Conservation (phyloP, 2,797 vertebrate genomes). For the Setipinna tenuifilis region DNA sequence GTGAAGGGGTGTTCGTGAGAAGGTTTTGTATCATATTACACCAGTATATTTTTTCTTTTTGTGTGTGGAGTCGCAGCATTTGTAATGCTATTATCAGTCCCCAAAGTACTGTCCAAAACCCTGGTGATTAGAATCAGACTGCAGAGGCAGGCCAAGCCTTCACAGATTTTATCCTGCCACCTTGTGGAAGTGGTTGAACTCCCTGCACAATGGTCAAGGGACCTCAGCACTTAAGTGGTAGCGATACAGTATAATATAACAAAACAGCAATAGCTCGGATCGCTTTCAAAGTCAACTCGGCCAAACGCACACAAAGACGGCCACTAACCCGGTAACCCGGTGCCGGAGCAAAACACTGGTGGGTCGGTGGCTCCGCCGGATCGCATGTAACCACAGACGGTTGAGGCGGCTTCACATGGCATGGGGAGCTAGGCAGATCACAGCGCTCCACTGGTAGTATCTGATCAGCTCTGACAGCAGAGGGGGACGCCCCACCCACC, state of each 20-base stretch:
- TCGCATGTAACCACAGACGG: slow-evolving; percentile 46
- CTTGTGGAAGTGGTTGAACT: slow-evolving; percentile 53
- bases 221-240: slow-evolving; percentile 9
- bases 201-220: neutral
- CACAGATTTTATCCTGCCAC: slow-evolving; percentile 52
- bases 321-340: neutral
- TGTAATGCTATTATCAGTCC: neutral
- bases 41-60: neutral
- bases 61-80: neutral
- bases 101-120: neutral
- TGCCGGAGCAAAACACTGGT: neutral
- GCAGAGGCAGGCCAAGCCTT: neutral
- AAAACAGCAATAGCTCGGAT: slow-evolving; percentile 19
- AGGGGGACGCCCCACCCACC: slow-evolving; percentile 57
- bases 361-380: slow-evolving; percentile 38
- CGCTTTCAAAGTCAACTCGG: slow-evolving; percentile 26
- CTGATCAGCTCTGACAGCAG: slow-evolving; percentile 72
- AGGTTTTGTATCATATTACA: neutral
- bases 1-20: too few species aligned
- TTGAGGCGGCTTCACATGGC: slow-evolving; percentile 46
- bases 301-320: slow-evolving; percentile 24
- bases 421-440: slow-evolving; percentile 54
- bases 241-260: neutral
- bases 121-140: neutral
- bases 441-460: slow-evolving; percentile 57